phyloP scores from a whole-genome alignment of 1,140 invertebrate genomes.

The Ips nitidus region DNA sequence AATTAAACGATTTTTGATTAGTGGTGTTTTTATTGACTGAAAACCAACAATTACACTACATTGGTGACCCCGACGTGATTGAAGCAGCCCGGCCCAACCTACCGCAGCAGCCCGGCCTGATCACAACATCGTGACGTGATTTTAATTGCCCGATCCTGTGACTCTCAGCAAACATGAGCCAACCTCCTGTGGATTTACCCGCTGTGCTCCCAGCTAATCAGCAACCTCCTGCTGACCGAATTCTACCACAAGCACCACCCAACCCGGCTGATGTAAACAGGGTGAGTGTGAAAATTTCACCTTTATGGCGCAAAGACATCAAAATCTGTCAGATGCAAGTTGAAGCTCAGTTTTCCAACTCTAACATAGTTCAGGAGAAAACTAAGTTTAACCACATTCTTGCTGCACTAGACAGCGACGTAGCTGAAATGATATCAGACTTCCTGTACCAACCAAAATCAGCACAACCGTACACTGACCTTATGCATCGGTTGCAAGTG shows the following conservation, averaged over 20 bases:
- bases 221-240: not conserved
- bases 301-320: not conserved
- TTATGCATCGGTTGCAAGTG: not conserved
- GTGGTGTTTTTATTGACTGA: not conserved
- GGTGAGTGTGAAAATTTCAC: constrained; percentile 1
- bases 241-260: not conserved
- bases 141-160: constrained; percentile 1
- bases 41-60: no score
- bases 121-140: no score
- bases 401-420: not conserved
- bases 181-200: not conserved
- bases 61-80: no score
- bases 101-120: no score
- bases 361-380: not conserved
- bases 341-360: constrained; percentile 1
- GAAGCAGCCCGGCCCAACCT: no score
- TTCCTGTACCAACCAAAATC: not conserved
- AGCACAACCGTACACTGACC: not conserved
- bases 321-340: not conserved
- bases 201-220: constrained; percentile 1
- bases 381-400: not conserved
- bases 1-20: not conserved
- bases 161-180: not conserved
- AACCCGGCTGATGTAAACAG: constrained; percentile 6
- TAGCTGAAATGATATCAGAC: not conserved